Base-by-base conservation (phyloP, 2,797 vertebrate genomes). In the Trichosurus vulpecula region DNA sequence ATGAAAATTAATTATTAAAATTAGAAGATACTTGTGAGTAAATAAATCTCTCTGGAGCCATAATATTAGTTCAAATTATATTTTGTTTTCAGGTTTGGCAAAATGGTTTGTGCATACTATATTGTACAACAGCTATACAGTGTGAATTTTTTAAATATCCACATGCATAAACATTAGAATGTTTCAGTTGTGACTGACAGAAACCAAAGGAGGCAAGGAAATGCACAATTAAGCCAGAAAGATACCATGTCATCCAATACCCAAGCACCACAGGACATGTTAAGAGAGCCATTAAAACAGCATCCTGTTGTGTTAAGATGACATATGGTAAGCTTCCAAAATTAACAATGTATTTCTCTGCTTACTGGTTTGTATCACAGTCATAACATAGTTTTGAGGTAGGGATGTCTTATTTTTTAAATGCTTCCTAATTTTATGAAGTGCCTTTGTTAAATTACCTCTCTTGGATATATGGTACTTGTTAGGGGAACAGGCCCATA, bases 311-410 rank as follows among this genome's bases (percentile, higher is more conserved):
- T 96, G 90, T 93, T 97, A 56, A 3, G 31, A 74, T 95, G 93
- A 95, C 96, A 96, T 91, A 94, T 95, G 92, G 93, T 90, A 96
- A 35, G 41, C 94, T 97, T 97, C 95, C 94, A 95, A 95, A 97
- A 97, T 95, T 96, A 97, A 94, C 91, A 94, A 53, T 95, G 52
- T 95, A 93, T 94, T 97, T 96, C 96, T 74, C 95, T 97, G 95
- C 95, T 92, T 96, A 95, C 94, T 96, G 93, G 52, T 89, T 95
- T 96, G 89, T 93, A 90, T 94, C 90, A 92, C n/a, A 96, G 13
- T 89, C 87, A 97, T 94, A 92, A 94, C 90, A 56, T 5, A 92
- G 19, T 94, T 93, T 14, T 93, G 41, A 87, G 52, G 95, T 95
- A 52, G 19, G 95, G 95, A 96, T 96, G 8, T 54, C 93, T 97